Evolutionary conservation across 2,888 invertebrate species (phyloP), one percentile per base, ranked within the genome.

Genomic region (Dinocampus coccinellae): DNA sequence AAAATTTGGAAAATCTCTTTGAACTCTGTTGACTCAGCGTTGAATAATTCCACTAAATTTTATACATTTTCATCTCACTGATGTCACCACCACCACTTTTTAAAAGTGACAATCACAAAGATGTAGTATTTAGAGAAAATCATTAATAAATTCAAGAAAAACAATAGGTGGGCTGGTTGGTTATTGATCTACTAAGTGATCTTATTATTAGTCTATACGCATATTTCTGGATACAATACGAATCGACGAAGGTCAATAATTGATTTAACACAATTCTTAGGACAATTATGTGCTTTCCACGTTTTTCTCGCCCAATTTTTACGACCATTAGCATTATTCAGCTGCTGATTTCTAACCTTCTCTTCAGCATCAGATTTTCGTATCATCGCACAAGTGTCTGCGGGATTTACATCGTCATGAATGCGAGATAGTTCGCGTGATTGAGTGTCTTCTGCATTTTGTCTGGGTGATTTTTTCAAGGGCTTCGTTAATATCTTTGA

Each of bases 271-370:
- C 72, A 73, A 67, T 74, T 81, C 75, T 52, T 78, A 78, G 71
- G 78, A 75, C 63, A 79, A 74, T 72, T 78, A 69, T 76, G 73
- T 75, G 66, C 68, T 72, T 74, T 80, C 78, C 78, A 77, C 65
- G 74, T 71, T 75, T 72, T 81, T 75, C 73, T 78, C 60, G 77
- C 79, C 79, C 82, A 79, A 73, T 78, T 80, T 74, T 81, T 81
- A 62, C 75, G 78, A 69, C 81, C 79, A 66, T 73, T 76, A 66
- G 68, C 63, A 11, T 60, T 60, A 68, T 16, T 16, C 7, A 70
- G 76, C 76, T 74, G 76, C 73, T 74, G 77, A 77, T 81, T 78
- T 80, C 84, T 84, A 84, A 84, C 84, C 84, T 84, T 84, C 81
- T 81, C 82, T 73, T 81, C 79, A 70, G 73, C 64, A 47, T 81